Evolutionary conservation across 2,797 vertebrate species (phyloP), one percentile per base, ranked within the genome.

Genomic region (Lemur catta): DNA sequence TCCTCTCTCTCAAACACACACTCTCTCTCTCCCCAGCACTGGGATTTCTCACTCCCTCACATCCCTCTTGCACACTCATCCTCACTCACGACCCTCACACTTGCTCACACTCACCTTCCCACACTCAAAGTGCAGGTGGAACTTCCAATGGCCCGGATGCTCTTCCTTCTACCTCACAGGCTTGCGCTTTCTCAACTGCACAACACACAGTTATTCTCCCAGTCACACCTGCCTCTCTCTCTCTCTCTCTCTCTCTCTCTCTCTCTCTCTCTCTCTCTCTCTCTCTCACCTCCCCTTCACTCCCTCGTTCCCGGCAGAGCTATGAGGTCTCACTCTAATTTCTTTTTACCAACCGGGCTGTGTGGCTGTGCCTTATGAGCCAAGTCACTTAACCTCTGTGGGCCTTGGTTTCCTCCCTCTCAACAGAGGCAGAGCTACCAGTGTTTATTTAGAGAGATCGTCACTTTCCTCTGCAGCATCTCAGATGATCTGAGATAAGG

Each of bases 371-470:
- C 50, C 89, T 48, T 33, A 0, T 4, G 41, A 52, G 46, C 30
- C 33, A 13, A 69, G 14, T 67, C 46, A 14, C 69, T 91, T 22
- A 81, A 17, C 46, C 24, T 96, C 88, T 92, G 93, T 84, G 74
- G 46, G 48, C 59, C 17, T 89, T 22, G 12, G 20, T 50, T 43
- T 88, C 76, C 89, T 82, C 7, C 14, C 59, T 91, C 41, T 85
- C 26, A 6, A 22, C 26, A 13, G 48, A 94, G 55, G 52, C 61
- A 14, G 57, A 50, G 76, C 43, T 38, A 9, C 59, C 9, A 2
- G 26, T 61, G 59, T 79, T 33, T 15, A 1, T 43, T 59, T 22
- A 52, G 76, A 71, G 71, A 81, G 74, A 43, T 12, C 63, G 3
- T 35, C 22, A 1, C 6, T 75, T 87, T 72, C 48, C 57, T 22